Evolutionary conservation across 2,113 vertebrate genomes (phyloP).

Genomic region (Pomatostomus ruficeps): DNA sequence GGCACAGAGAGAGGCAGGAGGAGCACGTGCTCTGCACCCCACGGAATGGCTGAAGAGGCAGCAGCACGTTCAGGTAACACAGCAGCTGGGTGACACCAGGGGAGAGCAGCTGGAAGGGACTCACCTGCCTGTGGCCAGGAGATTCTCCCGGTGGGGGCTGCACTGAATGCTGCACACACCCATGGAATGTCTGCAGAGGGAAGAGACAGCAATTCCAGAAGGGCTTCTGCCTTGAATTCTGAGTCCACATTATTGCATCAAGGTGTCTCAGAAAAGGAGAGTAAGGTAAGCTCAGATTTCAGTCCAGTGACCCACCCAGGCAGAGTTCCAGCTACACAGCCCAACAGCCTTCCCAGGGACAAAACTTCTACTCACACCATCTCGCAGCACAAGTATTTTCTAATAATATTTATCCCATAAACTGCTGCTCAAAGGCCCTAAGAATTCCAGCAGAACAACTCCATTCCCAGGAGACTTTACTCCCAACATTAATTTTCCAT

Average conservation of each 20-base stretch:
- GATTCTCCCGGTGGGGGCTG: slow-evolving; percentile 81
- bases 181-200: slow-evolving; percentile 82
- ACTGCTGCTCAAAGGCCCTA: neutral
- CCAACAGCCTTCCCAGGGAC: neutral
- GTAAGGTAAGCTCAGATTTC: neutral
- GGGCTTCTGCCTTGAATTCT: neutral
- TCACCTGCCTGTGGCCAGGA: slow-evolving; percentile 94
- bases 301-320: neutral
- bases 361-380: neutral
- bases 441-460: neutral
- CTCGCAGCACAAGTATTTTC: neutral
- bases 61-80: rapidly evolving
- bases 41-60: neutral
- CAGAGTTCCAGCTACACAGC: neutral
- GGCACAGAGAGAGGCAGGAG: neutral
- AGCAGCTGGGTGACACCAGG: neutral
- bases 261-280: neutral
- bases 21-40: neutral
- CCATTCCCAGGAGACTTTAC: neutral
- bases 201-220: neutral
- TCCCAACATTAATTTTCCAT: neutral
- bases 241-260: neutral
- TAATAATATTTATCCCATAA: neutral
- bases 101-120: neutral
- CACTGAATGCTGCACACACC: slow-evolving; percentile 95